Evolutionary conservation across 2,797 vertebrate genomes (phyloP), one percentile per base, ranked within the genome.

Genomic region (Discoglossus pictus): DNA sequence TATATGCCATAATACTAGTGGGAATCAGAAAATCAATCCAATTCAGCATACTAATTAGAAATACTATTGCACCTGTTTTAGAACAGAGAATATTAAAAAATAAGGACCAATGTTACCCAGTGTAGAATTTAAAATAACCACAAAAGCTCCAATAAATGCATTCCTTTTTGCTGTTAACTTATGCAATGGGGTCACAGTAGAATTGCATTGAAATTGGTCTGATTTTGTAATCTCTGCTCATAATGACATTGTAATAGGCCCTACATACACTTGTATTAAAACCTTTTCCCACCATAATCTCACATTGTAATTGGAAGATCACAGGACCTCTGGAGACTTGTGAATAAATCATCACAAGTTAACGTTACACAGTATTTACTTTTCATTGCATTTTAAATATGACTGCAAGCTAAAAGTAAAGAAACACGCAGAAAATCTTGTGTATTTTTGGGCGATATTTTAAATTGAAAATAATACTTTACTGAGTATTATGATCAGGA

Each of bases 121-220:
- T 40, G 61, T 59, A 21, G 44, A 64, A 71, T 65, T 52, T 35
- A 53, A 71, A 58, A 64, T 71, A 59, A 65, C 61, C 36, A 59
- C 61, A 65, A 71, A 64, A 51, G 53, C 61, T 71, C 31, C 46
- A 34, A 65, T 46, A 70, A 71, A 71, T 52, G 53, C 68, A 59
- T 71, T 64, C 68, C 50, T 65, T 64, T n/a, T 64, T 59, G 40
- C 61, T 71, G 68, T 58, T 71, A 71, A 71, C 68, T 71, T 71
- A 71, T 64, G 60, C 83, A 85, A 79, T 77, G 77, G 4, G 43
- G 80, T 83, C 82, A 84, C 83, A 81, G 82, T 80, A 84, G 77
- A 75, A 77, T 73, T 73, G 73, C 82, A 83, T 80, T 86, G 79
- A 84, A 86, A 85, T 80, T 82, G 80, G 81, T 83, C 83, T 85